Conservation (phyloP, 2,888 invertebrate species). For the Ceratothoa steindachneri region DNA sequence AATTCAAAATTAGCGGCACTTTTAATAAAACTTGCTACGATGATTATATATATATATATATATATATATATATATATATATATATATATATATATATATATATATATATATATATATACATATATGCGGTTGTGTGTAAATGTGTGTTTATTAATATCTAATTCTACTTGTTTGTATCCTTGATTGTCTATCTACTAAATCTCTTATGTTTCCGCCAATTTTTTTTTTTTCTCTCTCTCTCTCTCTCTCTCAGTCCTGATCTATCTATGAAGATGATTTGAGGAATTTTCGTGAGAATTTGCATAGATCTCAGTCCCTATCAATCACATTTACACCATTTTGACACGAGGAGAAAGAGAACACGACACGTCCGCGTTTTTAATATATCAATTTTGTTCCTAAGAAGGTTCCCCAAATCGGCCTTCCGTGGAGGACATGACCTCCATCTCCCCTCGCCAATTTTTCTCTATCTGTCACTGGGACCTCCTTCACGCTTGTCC, state of each 20-base stretch:
- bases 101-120: slow-evolving; percentile 1
- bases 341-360: not conserved
- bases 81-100: slow-evolving; percentile 2
- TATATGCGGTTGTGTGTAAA: not conserved
- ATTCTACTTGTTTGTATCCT: too few species aligned
- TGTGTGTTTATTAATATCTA: too few species aligned
- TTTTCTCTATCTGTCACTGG: slow-evolving; percentile 8
- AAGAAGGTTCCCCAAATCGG: not conserved
- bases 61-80: not conserved
- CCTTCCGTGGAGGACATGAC: not conserved
- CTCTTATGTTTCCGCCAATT: too few species aligned
- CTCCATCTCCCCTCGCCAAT: not conserved
- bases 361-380: not conserved
- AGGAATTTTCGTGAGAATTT: too few species aligned
- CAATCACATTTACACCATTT: not conserved
- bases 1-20: too few species aligned
- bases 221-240: too few species aligned
- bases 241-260: too few species aligned
- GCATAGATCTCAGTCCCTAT: too few species aligned
- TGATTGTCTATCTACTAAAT: too few species aligned
- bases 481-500: slow-evolving; percentile 5
- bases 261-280: too few species aligned
- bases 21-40: too few species aligned
- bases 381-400: not conserved
- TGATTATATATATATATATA: not conserved